phyloP scores from a whole-genome alignment of 2,888 invertebrate genomes.

The Elysia crispata region DNA sequence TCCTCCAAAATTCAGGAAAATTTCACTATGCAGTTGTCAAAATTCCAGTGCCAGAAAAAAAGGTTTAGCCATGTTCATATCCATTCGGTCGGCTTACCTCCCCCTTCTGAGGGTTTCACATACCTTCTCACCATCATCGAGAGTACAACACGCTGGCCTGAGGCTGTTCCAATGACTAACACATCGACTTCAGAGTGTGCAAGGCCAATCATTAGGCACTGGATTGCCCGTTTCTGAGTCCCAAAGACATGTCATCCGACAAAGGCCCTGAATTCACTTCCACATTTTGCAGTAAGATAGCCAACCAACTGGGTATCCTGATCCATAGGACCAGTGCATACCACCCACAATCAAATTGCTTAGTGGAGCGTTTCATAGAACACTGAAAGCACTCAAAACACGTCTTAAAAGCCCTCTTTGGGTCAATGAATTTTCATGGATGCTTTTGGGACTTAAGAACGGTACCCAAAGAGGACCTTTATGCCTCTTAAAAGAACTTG shows the following conservation, averaged over 20 bases:
- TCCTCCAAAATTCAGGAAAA: no score
- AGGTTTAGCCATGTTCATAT: background rate
- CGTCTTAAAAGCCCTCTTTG: no score
- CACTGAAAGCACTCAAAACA: no score
- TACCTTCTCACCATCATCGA: slow-evolving; percentile 16
- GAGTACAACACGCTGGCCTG: slow-evolving; percentile 5
- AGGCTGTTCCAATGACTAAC: background rate
- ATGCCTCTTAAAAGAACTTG: no score
- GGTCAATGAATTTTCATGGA: no score
- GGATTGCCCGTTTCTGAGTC: background rate
- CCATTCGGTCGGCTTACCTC: background rate
- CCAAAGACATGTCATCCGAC: background rate
- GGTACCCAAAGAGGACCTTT: no score
- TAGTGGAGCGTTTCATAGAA: background rate
- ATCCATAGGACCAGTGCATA: no score
- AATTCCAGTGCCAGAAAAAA: no score
- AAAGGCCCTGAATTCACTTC: background rate
- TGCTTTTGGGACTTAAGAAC: no score
- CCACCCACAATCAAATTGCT: background rate
- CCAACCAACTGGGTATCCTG: no score
- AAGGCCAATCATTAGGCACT: background rate
- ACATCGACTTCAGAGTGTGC: background rate
- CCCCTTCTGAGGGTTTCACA: background rate
- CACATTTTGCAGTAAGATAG: background rate
- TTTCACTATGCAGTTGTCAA: no score